Base-by-base conservation (phyloP, 2,797 vertebrate genomes). In the Bryconaethiops microstoma region DNA sequence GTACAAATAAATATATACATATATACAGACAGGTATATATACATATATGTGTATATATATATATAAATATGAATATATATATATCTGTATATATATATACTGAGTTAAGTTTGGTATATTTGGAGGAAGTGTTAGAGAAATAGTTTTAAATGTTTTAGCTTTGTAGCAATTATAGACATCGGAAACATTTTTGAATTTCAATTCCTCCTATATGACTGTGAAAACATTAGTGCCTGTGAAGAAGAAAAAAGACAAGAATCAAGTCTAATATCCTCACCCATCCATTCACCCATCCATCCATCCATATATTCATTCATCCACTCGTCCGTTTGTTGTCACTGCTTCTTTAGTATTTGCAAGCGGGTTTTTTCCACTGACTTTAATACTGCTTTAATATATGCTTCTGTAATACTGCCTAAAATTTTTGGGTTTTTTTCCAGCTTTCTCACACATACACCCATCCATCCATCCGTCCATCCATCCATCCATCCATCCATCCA, bases 91-190 rank as follows among this genome's bases (percentile, higher is more conserved):
- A 92, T 94, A 93, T 92, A 93, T 84, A 74, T 62, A 73, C 72
- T 93, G 90, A 94, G 90, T 92, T 94, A 92, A 93, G 92, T 94
- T 94, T 94, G 93, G 91, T 94, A 95, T 94, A 93, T 91, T 93
- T 94, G 94, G 93, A 94, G 93, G 93, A 94, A 95, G 92, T 95
- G 93, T 92, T 95, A 94, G 92, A 94, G 92, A 86, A 92, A 90
- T 95, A 94, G 94, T 95, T 95, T 95, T 94, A 93, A 94, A 94
- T 94, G 94, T 95, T 94, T 95, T 94, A 95, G 94, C 94, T 95
- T 94, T 94, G 93, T 95, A 95, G 94, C 92, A 82, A 93, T 93
- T 93, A 91, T 94, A 94, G 92, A 94, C 91, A 92, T 91, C 91
- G 91, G 94, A 93, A 92, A 94, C 90, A 91, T 94, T 94, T 94